phyloP scores from a whole-genome alignment of 2,888 invertebrate genomes.

The Sabatieria punctata region DNA sequence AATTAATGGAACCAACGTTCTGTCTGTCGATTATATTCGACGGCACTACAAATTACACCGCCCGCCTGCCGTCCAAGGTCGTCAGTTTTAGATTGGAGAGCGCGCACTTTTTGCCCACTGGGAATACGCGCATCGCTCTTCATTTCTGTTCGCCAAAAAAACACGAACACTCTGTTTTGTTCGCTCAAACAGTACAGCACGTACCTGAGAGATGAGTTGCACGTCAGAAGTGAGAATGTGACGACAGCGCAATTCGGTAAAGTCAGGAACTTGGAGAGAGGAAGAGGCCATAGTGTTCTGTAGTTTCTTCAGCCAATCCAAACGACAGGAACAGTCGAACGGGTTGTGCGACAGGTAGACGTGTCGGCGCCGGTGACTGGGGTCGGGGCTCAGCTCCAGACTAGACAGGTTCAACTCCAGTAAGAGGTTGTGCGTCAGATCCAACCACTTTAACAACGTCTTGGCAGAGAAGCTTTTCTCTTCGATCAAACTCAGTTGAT shows the following conservation, averaged over 20 bases:
- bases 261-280: conserved; percentile 1
- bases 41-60: no score
- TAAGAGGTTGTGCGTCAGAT: conserved; percentile 7
- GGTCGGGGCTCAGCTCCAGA: conserved; percentile 1
- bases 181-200: no score
- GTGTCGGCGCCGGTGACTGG: no score
- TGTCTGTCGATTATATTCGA: no score
- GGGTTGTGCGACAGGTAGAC: conserved; percentile 66
- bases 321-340: conserved; percentile 68
- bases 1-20: no score
- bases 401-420: neutral
- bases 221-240: neutral
- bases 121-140: no score
- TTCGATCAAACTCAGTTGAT: conserved; percentile 4
- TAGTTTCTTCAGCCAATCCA: conserved; percentile 69
- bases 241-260: neutral
- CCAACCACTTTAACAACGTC: conserved; percentile 1
- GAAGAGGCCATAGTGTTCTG: neutral
- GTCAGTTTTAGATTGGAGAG: no score
- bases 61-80: no score
- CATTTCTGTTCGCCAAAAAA: no score
- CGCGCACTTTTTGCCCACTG: no score
- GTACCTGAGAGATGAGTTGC: neutral
- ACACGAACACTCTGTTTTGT: no score
- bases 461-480: conserved; percentile 1